phyloP scores from a whole-genome alignment of 2,888 invertebrate species.

The Drosophila robusta region DNA sequence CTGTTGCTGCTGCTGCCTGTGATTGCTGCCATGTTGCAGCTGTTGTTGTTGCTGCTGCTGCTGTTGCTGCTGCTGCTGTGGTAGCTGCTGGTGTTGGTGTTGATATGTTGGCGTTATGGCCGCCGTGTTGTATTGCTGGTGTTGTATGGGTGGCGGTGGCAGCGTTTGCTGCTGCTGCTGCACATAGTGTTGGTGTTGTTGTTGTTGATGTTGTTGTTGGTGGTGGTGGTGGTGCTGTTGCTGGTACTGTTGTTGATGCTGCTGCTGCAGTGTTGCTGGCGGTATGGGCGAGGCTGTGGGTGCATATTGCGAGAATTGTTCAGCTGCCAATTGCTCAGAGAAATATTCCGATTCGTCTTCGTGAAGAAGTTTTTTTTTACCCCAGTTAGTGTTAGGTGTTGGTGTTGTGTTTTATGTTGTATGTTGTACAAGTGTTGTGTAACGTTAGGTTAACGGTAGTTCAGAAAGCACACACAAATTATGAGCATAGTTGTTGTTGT shows the following conservation, averaged over 20 bases:
- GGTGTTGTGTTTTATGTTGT: slow-evolving; percentile 33
- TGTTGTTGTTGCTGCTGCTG: slow-evolving; percentile 58
- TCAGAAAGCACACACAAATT: slow-evolving; percentile 67
- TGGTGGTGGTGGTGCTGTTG: slow-evolving; percentile 67
- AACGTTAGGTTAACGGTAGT: slow-evolving; percentile 74
- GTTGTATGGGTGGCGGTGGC: slow-evolving; percentile 83
- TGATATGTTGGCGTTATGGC: slow-evolving; percentile 83
- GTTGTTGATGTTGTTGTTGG: slow-evolving; percentile 67
- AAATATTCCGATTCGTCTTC: slow-evolving; percentile 85
- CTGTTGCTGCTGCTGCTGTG: slow-evolving; percentile 67
- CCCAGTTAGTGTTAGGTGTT: slow-evolving; percentile 48
- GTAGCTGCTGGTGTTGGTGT: slow-evolving; percentile 74
- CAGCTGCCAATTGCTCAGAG: slow-evolving; percentile 85
- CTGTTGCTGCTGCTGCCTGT: slow-evolving; percentile 55
- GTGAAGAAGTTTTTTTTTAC: slow-evolving; percentile 27
- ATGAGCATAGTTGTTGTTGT: slow-evolving; percentile 42
- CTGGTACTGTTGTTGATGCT: slow-evolving; percentile 62
- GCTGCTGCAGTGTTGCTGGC: slow-evolving; percentile 58
- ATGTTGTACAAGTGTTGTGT: slow-evolving; percentile 46
- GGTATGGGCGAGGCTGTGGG: slow-evolving; percentile 75
- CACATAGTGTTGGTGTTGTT: slow-evolving; percentile 75
- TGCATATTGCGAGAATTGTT: slow-evolving; percentile 85
- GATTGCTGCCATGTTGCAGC: slow-evolving; percentile 52
- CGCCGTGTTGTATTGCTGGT: slow-evolving; percentile 85
- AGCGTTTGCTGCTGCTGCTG: slow-evolving; percentile 82